These are phyloP conservation scores for Dexiosoma caninum DNA, from an alignment of 2,888 invertebrate species.

Conservation along the genomic window DNA sequence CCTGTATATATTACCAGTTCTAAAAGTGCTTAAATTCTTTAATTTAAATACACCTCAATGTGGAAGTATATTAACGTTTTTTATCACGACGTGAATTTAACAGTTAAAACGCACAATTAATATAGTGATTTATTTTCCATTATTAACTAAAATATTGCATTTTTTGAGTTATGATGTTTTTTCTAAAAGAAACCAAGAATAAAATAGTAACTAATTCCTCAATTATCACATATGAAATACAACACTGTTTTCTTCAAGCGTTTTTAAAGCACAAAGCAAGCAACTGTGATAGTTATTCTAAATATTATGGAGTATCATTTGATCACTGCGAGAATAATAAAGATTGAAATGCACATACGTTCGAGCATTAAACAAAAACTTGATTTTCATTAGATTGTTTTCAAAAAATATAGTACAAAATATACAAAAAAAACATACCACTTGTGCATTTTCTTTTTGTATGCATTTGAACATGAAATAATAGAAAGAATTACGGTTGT, in stretches of 20 bases:
- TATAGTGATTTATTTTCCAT: too few species aligned
- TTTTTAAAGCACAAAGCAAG: background rate
- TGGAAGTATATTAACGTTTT: too few species aligned
- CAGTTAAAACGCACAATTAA: too few species aligned
- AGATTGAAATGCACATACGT: conserved; percentile 25
- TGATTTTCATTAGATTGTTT: conserved; percentile 20
- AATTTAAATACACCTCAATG: too few species aligned
- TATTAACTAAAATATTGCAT: too few species aligned
- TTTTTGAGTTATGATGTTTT: too few species aligned
- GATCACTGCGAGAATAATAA: conserved; percentile 30
- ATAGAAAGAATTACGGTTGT: background rate
- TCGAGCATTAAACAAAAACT: conserved; percentile 3
- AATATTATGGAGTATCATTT: conserved; percentile 22
- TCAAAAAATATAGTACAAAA: conserved; percentile 18
- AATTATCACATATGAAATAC: background rate
- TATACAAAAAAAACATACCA: background rate
- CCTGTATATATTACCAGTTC: too few species aligned
- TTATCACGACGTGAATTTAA: too few species aligned
- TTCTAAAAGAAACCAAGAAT: too few species aligned
- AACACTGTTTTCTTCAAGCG: conserved; percentile 4
- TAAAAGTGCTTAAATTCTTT: too few species aligned
- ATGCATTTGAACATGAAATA: background rate
- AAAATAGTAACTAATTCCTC: too few species aligned
- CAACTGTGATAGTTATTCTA: conserved; percentile 35
- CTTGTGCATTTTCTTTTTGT: background rate